Evolutionary conservation across 2,888 invertebrate species (phyloP), one percentile per base, ranked within the genome.

Genomic region (Zonitis immaculata): DNA sequence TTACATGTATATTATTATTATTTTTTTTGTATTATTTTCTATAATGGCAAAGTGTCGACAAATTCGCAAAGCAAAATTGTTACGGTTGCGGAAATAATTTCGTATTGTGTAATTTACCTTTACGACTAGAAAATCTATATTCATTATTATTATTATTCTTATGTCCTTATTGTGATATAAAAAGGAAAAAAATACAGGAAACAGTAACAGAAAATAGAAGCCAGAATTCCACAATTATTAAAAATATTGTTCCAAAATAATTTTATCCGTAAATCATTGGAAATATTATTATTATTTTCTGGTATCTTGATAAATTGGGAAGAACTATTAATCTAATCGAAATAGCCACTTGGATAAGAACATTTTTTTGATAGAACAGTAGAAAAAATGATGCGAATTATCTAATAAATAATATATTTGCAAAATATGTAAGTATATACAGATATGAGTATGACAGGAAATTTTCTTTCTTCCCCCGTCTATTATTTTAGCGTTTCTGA

Each of bases 321-420:
- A n/a, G n/a, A n/a, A n/a, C n/a, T n/a, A n/a, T n/a, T n/a, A n/a
- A n/a, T n/a, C n/a, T n/a, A n/a, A n/a, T n/a, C 26, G 7, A 26
- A 26, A 26, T 30, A 3, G 14, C 32, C 16, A 32, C 16, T 8
- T 32, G 32, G 16, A 16, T 26, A 8, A 26, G 5, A 26, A 6
- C 7, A n/a, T n/a, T n/a, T n/a, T n/a, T n/a, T n/a, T n/a, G 2
- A 46, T 22, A 45, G 50, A 54, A 47, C 27, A 20, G 32, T 26
- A n/a, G n/a, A n/a, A 25, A 18, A 12, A 14, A 26, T 55, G 55
- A 55, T 51, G 55, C 55, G 51, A 52, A 55, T 51, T 14, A 30
- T 16, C 35, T 42, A 46, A 51, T 55, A 55, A 55, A 55, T n/a
- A n/a, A n/a, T n/a, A n/a, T 55, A 55, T 55, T 55, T 55, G 49